A percentile compares a stretch with the other conserved stretches of the same genome.
Conservation (phyloP, 2,113 vertebrate genomes). For the Butorides virescens region DNA sequence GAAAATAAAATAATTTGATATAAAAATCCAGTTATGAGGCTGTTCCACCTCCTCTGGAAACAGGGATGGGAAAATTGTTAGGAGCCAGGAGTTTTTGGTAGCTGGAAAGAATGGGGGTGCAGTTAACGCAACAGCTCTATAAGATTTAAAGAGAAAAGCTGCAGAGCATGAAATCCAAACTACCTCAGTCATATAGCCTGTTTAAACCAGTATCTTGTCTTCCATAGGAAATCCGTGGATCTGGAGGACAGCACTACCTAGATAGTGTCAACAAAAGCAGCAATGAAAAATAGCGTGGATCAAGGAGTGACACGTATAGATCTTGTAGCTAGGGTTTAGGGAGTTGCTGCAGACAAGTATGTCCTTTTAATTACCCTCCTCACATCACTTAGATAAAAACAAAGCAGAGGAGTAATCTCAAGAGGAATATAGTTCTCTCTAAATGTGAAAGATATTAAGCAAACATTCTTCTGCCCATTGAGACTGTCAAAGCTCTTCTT, state of each 20-base stretch:
- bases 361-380: background rate
- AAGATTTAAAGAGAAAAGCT: background rate
- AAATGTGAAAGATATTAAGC: constrained; percentile 3
- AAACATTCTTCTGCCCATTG: background rate
- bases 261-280: background rate
- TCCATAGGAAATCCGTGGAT: background rate
- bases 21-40: background rate
- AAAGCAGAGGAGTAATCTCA: background rate
- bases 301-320: background rate
- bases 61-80: background rate
- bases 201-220: background rate
- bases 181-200: background rate
- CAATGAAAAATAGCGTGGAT: background rate
- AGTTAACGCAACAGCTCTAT: background rate
- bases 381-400: background rate
- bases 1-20: background rate
- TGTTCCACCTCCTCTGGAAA: background rate
- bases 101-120: background rate
- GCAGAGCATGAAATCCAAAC: background rate
- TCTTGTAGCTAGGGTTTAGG: background rate
- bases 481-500: background rate
- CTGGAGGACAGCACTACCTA: background rate
- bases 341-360: background rate
- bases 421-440: background rate
- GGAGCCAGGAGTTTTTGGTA: background rate